phyloP scores from a whole-genome alignment of 2,113 vertebrate genomes.

The Erythrolamprus reginae region DNA sequence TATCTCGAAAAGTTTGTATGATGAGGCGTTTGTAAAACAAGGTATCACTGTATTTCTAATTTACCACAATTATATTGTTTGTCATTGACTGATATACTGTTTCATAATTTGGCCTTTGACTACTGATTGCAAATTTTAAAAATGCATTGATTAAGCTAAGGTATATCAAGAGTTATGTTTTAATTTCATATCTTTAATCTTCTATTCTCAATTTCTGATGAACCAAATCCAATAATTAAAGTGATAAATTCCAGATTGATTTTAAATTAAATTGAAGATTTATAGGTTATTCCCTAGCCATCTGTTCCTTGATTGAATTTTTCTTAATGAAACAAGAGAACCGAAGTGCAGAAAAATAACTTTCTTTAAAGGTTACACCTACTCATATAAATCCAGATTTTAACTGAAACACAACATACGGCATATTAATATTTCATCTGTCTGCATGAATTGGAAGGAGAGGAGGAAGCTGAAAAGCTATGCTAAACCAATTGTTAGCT shows the following conservation, averaged over 20 bases:
- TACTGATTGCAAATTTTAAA: slow-evolving; percentile 24
- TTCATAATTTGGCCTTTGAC: not conserved
- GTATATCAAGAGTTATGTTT: not conserved
- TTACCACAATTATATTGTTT: not conserved
- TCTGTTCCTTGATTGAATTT: not conserved
- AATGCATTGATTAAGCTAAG: not conserved
- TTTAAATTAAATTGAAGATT: not conserved
- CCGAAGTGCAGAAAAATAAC: slow-evolving; percentile 6
- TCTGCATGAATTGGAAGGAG: not conserved
- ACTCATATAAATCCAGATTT: not conserved
- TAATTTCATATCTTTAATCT: not conserved
- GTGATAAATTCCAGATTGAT: not conserved
- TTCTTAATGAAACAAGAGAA: slow-evolving; percentile 7
- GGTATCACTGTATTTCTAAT: too few species aligned
- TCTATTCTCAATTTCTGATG: not conserved
- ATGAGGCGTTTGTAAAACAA: too few species aligned
- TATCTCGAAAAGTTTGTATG: too few species aligned
- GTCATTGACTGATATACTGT: not conserved
- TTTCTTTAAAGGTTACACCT: slow-evolving; percentile 4
- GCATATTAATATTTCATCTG: not conserved
- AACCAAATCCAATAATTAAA: not conserved
- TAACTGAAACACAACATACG: not conserved
- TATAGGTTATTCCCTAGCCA: slow-evolving; percentile 4
- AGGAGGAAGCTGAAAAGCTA: not conserved
- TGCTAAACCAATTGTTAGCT: not conserved